Evolutionary conservation across 2,888 invertebrate genomes (phyloP).

Genomic region (Erebia epiphron): DNA sequence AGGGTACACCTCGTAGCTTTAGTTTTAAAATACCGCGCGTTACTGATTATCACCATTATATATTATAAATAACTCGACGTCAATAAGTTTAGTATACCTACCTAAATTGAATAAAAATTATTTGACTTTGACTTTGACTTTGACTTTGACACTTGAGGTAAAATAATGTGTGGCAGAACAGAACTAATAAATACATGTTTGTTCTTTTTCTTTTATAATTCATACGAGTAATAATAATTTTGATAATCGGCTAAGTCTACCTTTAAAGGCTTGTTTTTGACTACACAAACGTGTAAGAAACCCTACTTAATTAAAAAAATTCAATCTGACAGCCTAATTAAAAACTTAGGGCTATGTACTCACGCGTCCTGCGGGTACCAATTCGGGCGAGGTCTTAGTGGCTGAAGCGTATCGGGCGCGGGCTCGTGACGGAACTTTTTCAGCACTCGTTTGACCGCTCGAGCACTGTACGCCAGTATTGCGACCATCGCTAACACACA

Average conservation of each 20-base stretch:
- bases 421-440: slow-evolving; percentile 63
- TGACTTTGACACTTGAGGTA: no score
- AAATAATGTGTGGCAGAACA: no score
- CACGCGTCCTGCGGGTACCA: slow-evolving; percentile 68
- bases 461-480: slow-evolving; percentile 56
- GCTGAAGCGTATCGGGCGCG: slow-evolving; percentile 58
- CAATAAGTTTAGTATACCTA: no score
- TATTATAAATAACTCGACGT: no score
- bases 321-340: slow-evolving; percentile 10
- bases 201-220: no score
- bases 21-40: no score
- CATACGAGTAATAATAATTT: no score
- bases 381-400: slow-evolving; percentile 57
- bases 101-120: no score
- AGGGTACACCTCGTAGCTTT: no score
- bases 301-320: neutral
- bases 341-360: slow-evolving; percentile 48
- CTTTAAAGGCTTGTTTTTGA: neutral
- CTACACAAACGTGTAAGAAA: slow-evolving; percentile 5
- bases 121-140: no score
- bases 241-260: neutral
- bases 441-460: slow-evolving; percentile 61
- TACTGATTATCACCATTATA: no score
- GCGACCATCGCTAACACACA: slow-evolving; percentile 57
- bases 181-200: no score